Evolutionary conservation across 2,797 vertebrate genomes (phyloP), one percentile per base, ranked within the genome.

Genomic region (Melanotaenia maccullochi): DNA sequence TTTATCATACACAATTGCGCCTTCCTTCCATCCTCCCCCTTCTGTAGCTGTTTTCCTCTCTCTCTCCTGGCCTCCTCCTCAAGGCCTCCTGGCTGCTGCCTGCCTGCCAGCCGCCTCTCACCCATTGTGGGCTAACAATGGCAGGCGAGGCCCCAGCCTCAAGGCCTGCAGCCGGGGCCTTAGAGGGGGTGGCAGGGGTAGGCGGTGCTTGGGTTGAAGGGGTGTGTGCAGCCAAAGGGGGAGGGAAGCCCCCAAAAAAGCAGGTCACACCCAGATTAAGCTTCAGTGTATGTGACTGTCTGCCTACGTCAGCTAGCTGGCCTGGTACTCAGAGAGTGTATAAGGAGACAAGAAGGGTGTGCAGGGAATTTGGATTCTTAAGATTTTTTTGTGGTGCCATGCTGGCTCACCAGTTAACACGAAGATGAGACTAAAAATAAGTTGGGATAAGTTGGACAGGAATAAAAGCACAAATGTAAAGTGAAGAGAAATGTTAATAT

Each of bases 201-300:
- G 82, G 75, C 6, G 61, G 76, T 36, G 54, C 81, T 85, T 60
- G 54, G 55, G 71, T 71, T 65, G 61, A 51, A 54, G 61, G 71
- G 78, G 61, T 72, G 77, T 76, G 71, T 47, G 61, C 87, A 89
- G 79, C 83, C 83, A 73, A 76, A 78, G 71, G 71, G 61, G 76
- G 63, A 79, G 85, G 79, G 65, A 79, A 79, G 77, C 47, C 62
- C 61, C 75, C 83, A 72, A 90, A 91, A 93, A 94, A 94, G 85
- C 91, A 91, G 93, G 93, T 94, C 93, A 94, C 87, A 64, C 89
- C 85, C 87, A 91, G 93, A 94, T 95, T 94, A 94, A 88, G 89
- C 87, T 90, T 88, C 81, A 76, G 79, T 87, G 78, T 90, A 82
- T 84, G 68, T 36, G 64, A 82, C 62, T 85, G 81, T 87, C 80